These are phyloP conservation scores for Lycodopsis pacificus DNA, from an alignment of 2,797 vertebrate genomes.

Conservation along the genomic window DNA sequence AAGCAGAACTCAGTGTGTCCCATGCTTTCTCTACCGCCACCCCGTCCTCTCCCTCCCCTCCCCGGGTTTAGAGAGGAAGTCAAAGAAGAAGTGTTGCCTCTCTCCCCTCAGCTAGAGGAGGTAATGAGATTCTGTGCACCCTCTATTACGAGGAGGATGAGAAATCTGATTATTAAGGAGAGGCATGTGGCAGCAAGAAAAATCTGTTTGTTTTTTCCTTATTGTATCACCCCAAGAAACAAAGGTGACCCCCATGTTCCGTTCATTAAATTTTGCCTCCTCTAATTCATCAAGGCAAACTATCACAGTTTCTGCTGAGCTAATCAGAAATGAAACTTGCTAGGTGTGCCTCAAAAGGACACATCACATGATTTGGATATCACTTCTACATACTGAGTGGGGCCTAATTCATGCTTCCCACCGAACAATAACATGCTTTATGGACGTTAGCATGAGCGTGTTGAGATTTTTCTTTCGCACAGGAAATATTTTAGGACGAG, in stretches of 20 bases:
- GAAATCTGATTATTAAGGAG: constrained; percentile 98
- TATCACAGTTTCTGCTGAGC: constrained; percentile 95
- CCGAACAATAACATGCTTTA: constrained; percentile 64
- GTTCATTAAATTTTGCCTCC: constrained; percentile 96
- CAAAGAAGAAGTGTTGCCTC: constrained; percentile 87
- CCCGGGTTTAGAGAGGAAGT: constrained; percentile 84
- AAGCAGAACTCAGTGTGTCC: constrained; percentile 90
- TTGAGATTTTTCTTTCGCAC: constrained; percentile 47
- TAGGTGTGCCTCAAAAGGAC: constrained; percentile 92
- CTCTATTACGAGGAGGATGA: constrained; percentile 94
- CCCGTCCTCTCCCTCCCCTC: constrained; percentile 49
- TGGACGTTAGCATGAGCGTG: constrained; percentile 62
- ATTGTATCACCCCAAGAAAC: constrained; percentile 95
- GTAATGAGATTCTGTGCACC: constrained; percentile 96
- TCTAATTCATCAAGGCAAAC: constrained; percentile 95
- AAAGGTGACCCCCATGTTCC: constrained; percentile 94
- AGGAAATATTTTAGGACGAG: constrained; percentile 77
- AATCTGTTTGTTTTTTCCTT: constrained; percentile 92
- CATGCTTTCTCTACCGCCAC: constrained; percentile 66
- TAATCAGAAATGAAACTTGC: constrained; percentile 93
- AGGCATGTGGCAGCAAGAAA: constrained; percentile 99
- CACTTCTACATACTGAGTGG: constrained; percentile 75
- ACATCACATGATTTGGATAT: constrained; percentile 83
- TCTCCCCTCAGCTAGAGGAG: constrained; percentile 93
- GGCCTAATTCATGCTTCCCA: constrained; percentile 69